Conservation (phyloP, 2,113 vertebrate species). For the Nanorana parkeri region DNA sequence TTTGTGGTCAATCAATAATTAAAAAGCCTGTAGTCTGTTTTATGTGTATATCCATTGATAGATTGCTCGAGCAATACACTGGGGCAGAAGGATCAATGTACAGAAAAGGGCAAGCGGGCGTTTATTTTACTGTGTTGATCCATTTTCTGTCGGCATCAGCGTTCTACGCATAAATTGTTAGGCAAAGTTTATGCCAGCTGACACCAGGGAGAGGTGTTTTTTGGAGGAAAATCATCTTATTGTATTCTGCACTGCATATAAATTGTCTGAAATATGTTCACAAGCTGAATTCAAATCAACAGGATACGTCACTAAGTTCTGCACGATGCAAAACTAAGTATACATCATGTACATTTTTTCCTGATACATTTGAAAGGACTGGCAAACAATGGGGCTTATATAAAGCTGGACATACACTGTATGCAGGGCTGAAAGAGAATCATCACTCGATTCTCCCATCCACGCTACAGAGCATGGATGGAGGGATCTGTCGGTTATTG, state of each 20-base stretch:
- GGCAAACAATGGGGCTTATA: no score
- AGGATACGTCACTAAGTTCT: not conserved
- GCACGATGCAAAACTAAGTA: no score
- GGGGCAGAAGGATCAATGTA: slow-evolving; percentile 41
- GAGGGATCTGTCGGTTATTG: no score
- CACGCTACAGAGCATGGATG: no score
- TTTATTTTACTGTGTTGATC: slow-evolving; percentile 36
- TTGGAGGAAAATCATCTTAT: not conserved
- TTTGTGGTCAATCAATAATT: slow-evolving; percentile 43
- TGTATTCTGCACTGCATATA: not conserved
- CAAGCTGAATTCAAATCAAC: not conserved
- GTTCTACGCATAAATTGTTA: slow-evolving; percentile 19
- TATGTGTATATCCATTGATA: slow-evolving; percentile 47
- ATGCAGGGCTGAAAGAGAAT: no score
- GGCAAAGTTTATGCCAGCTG: slow-evolving; percentile 32
- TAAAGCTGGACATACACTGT: no score
- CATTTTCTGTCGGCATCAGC: slow-evolving; percentile 10
- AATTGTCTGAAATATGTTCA: not conserved
- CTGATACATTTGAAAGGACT: no score
- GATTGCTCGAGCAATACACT: slow-evolving; percentile 35
- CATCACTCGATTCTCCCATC: no score
- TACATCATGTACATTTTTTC: no score
- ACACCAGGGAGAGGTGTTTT: not conserved
- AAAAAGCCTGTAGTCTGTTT: slow-evolving; percentile 38
- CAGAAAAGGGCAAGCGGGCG: slow-evolving; percentile 44